Evolutionary conservation across 2,113 vertebrate species (phyloP).

Genomic region (human): GRCh38 chr3:38315501-38316000

Average conservation of each 20-base stretch:
- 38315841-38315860: background rate
- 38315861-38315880: fast-evolving
- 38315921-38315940: background rate
- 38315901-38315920: background rate
- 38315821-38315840: background rate
- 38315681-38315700: slow-evolving; percentile 90
- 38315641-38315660: slow-evolving; percentile 79
- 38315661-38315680: slow-evolving; percentile 83
- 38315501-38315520: background rate
- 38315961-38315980: background rate
- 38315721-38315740: fast-evolving
- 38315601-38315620: background rate
- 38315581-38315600: background rate
- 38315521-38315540: background rate
- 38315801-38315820: background rate
- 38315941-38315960: background rate
- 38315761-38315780: fast-evolving
- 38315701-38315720: slow-evolving; percentile 87
- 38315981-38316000: background rate
- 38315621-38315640: slow-evolving; percentile 31
- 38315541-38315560: no score
- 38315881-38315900: background rate
- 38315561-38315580: background rate
- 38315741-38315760: fast-evolving
- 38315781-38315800: fast-evolving